These are phyloP conservation scores for Chrysopilus asiliformis DNA, from an alignment of 2,888 invertebrate species.

Conservation along the genomic window DNA sequence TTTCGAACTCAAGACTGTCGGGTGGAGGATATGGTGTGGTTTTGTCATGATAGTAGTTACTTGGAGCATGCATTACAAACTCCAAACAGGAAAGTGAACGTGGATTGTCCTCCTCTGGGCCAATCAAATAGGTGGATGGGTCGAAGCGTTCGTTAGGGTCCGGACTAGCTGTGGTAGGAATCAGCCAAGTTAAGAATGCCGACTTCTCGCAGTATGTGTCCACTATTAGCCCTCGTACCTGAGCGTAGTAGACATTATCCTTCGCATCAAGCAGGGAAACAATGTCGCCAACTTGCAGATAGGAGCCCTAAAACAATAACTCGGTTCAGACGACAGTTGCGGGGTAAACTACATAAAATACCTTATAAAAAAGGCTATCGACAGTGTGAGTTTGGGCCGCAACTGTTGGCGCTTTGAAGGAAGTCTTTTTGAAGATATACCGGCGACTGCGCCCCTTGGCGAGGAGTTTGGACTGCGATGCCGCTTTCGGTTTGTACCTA, in stretches of 20 bases:
- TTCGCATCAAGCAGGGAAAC: constrained; percentile 69
- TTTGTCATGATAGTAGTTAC: constrained; percentile 71
- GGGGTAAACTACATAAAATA: constrained; percentile 20
- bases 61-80: constrained; percentile 88
- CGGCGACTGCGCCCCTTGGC: constrained; percentile 63
- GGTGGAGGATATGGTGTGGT: constrained; percentile 61
- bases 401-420: constrained; percentile 66
- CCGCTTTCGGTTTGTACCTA: constrained; percentile 38
- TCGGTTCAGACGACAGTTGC: background rate
- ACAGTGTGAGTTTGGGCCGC: constrained; percentile 72
- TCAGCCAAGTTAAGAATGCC: constrained; percentile 80
- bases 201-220: constrained; percentile 91
- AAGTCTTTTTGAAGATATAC: constrained; percentile 63
- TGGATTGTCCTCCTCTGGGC: constrained; percentile 82
- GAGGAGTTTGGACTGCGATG: constrained; percentile 16
- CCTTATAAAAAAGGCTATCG: constrained; percentile 63
- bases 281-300: constrained; percentile 82
- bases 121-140: constrained; percentile 79
- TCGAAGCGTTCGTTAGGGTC: constrained; percentile 67
- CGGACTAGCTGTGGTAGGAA: constrained; percentile 72
- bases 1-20: constrained; percentile 35
- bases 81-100: constrained; percentile 76
- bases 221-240: constrained; percentile 75
- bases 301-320: constrained; percentile 44
- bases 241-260: constrained; percentile 73